phyloP scores from a whole-genome alignment of 2,113 vertebrate genomes.

The Misgurnus mizolepis region DNA sequence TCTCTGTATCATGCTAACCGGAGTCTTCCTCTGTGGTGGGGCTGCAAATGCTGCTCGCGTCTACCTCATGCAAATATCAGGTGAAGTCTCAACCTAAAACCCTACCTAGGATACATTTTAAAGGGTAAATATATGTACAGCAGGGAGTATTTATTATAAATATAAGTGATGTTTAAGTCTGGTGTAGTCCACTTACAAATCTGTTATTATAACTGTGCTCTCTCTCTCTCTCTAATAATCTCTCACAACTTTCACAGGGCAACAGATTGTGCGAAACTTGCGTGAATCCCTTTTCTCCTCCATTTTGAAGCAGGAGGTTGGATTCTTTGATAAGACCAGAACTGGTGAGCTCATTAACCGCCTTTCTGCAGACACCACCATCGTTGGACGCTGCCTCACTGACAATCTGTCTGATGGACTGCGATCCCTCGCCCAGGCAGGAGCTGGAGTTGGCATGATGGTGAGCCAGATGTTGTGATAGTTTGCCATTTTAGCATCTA shows the following conservation, averaged over 20 bases:
- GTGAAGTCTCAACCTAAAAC: conserved; percentile 62
- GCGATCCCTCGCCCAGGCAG: conserved; percentile 87
- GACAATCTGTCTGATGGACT: conserved; percentile 97
- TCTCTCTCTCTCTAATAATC: not conserved
- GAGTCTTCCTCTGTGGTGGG: conserved; percentile 89
- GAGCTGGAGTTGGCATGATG: conserved; percentile 94
- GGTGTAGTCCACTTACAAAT: not conserved
- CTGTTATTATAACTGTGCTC: conserved; percentile 1
- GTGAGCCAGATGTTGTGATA: conserved; percentile 67
- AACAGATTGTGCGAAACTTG: conserved; percentile 88
- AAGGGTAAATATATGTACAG: not conserved
- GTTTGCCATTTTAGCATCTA: not conserved
- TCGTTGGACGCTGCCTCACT: conserved; percentile 87
- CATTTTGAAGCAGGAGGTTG: conserved; percentile 90
- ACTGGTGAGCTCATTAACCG: conserved; percentile 96
- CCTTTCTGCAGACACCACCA: conserved; percentile 87
- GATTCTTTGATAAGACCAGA: conserved; percentile 92
- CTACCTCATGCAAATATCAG: conserved; percentile 96
- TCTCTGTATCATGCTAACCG: conserved; percentile 82
- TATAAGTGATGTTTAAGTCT: not conserved
- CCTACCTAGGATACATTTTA: not conserved
- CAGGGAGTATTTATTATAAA: not conserved
- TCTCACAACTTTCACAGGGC: conserved; percentile 75
- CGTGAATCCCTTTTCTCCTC: conserved; percentile 87
- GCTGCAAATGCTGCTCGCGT: conserved; percentile 88